Evolutionary conservation across 1,140 invertebrate species (phyloP).

Genomic region (Lerema accius): DNA sequence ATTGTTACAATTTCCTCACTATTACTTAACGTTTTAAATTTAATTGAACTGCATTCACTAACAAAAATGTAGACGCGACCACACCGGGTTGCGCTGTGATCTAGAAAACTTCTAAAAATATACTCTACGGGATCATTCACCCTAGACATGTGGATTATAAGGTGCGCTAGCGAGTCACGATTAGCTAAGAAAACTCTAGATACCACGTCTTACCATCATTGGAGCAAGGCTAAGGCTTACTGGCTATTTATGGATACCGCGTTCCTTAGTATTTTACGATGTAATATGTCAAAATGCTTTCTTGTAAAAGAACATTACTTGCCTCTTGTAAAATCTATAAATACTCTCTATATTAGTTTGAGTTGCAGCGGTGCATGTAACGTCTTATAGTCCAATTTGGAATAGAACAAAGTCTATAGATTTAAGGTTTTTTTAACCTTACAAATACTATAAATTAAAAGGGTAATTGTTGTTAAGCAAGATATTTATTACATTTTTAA

Average conservation of each 20-base stretch:
- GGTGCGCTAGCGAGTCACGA: not conserved
- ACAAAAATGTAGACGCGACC: constrained; percentile 1
- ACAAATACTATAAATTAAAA: no score
- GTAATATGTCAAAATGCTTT: not conserved
- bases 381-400: no score
- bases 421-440: no score
- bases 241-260: constrained; percentile 4
- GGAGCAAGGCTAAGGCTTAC: not conserved
- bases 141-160: constrained; percentile 6
- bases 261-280: not conserved
- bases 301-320: not conserved
- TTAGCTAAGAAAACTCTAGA: constrained; percentile 14
- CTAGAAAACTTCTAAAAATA: constrained; percentile 13
- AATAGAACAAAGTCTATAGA: no score
- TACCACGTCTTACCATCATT: not conserved
- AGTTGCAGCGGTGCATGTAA: no score
- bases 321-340: no score
- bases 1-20: not conserved
- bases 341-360: no score
- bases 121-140: constrained; percentile 15
- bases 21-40: not conserved
- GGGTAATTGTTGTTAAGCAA: no score
- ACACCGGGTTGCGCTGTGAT: not conserved
- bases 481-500: no score
- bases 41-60: not conserved